phyloP scores from a whole-genome alignment of 2,113 vertebrate genomes.

The Siphamia tubifer region DNA sequence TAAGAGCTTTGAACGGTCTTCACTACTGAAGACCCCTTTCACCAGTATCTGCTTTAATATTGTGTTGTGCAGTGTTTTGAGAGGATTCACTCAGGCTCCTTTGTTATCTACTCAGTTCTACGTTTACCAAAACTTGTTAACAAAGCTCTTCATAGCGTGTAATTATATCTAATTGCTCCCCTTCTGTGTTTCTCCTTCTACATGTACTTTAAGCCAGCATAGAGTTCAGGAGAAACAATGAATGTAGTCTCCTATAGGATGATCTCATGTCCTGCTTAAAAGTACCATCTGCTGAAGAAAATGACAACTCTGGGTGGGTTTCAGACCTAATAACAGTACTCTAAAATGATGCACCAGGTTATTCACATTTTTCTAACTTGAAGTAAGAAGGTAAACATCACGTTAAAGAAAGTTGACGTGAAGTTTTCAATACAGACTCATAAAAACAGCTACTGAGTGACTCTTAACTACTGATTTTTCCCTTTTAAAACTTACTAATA shows the following conservation, averaged over 20 bases:
- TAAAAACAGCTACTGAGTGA: no score
- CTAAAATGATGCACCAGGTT: background rate
- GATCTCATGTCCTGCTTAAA: constrained; percentile 59
- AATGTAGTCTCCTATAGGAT: constrained; percentile 40
- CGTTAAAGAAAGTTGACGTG: background rate
- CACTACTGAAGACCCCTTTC: no score
- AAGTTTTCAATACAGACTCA: no score
- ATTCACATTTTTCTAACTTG: background rate
- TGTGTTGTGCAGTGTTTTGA: background rate
- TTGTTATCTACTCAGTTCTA: constrained; percentile 13
- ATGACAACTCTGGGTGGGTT: constrained; percentile 37
- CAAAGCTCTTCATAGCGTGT: constrained; percentile 22
- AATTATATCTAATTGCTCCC: constrained; percentile 31
- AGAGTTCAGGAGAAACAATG: constrained; percentile 23
- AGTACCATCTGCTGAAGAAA: constrained; percentile 18
- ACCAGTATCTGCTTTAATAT: background rate
- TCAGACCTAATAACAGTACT: constrained; percentile 39
- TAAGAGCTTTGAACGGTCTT: no score
- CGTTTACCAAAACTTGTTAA: constrained; percentile 44
- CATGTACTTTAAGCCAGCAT: constrained; percentile 13
- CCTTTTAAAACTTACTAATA: no score
- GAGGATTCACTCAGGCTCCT: constrained; percentile 5
- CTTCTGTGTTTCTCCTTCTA: background rate
- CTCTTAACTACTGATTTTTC: no score
- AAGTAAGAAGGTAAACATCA: background rate